Evolutionary conservation across 2,113 vertebrate species (phyloP), one percentile per base, ranked within the genome.

Genomic region (Alexandromys fortis): DNA sequence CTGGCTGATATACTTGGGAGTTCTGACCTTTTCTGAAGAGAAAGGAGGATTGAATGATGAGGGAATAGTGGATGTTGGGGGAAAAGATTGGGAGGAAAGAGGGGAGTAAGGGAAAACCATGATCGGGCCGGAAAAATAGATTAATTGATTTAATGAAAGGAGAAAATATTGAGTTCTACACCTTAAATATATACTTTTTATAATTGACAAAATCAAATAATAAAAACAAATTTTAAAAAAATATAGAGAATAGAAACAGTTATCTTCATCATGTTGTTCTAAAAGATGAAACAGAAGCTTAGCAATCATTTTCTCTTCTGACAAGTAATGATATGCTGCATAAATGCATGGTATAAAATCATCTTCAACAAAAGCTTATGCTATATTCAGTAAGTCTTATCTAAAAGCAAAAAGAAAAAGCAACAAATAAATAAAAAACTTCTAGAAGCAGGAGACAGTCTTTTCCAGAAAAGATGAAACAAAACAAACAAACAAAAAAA

Each of bases 281-380:
- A 55, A 14, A 82, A 89, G 14, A 55, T 55, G 35, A 95, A 94
- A 93, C 14, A 87, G 77, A 88, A 96, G 76, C 16, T 42, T 2
- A 79, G 26, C 2, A 58, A 1, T 12, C 49, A n/a, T 81, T 79
- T 35, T 79, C 30, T 55, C 35, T 35, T 4, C 81, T 65, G 10
- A 81, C 42, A 10, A 16, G 21, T n/a, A 89, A 35, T 65, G 86
- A 81, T 30, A 1, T 93, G 63, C 87, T 45, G 6, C 70, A 26
- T 26, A 82, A 24, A 16, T 55, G 14, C 55, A 65, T 33, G 81
- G 16, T 21, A 47, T 76, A 11, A 13, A 1, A 16, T 81, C 87
- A n/a, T 76, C 3, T 47, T 77, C 26, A 19, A 76, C 16, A 13
- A 78, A 92, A 28, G 6, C 68, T 28, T 96, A 58, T 58, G 10